A percentile compares a stretch with the other conserved stretches of the same genome.
These are phyloP conservation scores for Sminthopsis crassicaudata DNA, from an alignment of 2,113 vertebrate genomes.

Conservation along the genomic window DNA sequence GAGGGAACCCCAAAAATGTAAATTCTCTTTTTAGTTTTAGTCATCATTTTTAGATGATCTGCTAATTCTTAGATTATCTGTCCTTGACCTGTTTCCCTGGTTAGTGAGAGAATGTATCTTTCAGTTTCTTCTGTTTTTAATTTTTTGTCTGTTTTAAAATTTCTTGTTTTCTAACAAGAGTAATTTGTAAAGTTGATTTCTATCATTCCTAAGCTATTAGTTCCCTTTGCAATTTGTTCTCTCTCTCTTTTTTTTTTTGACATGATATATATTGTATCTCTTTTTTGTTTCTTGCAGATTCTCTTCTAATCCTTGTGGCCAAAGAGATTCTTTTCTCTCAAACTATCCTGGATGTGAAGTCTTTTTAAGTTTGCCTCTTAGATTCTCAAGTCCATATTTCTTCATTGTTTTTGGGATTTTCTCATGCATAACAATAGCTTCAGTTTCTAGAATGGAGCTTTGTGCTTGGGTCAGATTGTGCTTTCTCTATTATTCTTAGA, in stretches of 20 bases:
- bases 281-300: background rate
- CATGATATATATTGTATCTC: background rate
- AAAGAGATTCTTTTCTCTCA: background rate
- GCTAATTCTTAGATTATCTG: background rate
- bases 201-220: background rate
- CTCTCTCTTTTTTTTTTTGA: too few relatives aligned
- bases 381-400: background rate
- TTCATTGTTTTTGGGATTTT: background rate
- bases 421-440: background rate
- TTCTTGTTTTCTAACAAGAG: background rate
- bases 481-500: background rate
- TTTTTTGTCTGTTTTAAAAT: background rate
- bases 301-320: background rate
- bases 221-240: background rate
- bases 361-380: background rate
- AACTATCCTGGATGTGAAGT: background rate
- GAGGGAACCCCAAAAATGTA: background rate
- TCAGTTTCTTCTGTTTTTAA: background rate
- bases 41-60: background rate
- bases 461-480: background rate
- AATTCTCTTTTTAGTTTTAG: background rate
- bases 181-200: background rate
- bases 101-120: background rate
- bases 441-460: background rate
- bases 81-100: background rate